Base-by-base conservation (phyloP, 2,888 invertebrate genomes). In the Entomobrya proxima region DNA sequence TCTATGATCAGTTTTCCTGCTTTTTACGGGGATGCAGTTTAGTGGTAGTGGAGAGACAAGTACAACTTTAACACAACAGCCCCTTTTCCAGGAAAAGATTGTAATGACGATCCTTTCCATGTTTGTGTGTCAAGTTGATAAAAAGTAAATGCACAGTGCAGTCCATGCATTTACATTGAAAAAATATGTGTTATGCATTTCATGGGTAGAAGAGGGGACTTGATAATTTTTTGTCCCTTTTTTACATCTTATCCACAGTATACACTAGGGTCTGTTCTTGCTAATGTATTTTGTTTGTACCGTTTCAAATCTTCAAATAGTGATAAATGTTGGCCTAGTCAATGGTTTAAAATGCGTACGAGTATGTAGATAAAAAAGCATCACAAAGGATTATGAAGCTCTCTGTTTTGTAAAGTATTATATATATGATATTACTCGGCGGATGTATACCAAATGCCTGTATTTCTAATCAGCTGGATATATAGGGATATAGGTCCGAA, bases 391-490 rank as follows among this genome's bases (percentile, higher is more conserved):
- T n/a, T n/a, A n/a, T n/a, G n/a, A n/a, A n/a, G n/a, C n/a, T n/a
- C n/a, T 80, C 30, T 40, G 15, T 30, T 30, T 27, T 55, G 11
- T n/a, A 50, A 80, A 67, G 9, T 40, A 27, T 15, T 40, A 40
- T 24, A 72, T 21, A n/a, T 52, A n/a, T 44, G 37, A 67, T 24
- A 55, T n/a, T n/a, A 52, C 64, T 83, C 67, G 69, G 76, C 83
- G 83, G 83, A 84, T 84, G 84, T 69, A 61, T 78, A 27, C 15
- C 44, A 40, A 40, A 40, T 27, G 0, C 21, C 15, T 47, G 32
- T 50, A 50, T 32, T 35, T 72, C n/a, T 84, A 84, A 84, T 84
- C 84, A 84, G 84, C 84, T 84, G 84, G 84, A 84, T 78, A 84
- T 50, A 84, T 58, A 78, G 6, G 55, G 75, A 61, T 81, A 81